Conservation (phyloP, 2,113 vertebrate species). For the Laterallus jamaicensis region DNA sequence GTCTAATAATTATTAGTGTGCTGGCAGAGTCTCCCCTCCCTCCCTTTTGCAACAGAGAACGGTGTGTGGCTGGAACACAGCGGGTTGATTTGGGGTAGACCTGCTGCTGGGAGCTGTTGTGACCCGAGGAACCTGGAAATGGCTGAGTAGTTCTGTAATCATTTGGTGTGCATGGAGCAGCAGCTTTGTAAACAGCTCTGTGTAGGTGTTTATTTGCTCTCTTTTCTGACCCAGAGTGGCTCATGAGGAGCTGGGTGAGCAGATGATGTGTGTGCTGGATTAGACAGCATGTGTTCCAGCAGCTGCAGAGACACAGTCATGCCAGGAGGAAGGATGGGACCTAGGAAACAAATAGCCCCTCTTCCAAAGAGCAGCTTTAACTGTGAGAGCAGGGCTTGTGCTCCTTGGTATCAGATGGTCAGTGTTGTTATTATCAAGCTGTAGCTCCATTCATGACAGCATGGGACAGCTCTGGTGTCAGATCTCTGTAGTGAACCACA, state of each 20-base stretch:
- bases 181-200: background rate
- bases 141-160: no score
- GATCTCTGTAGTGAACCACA: background rate
- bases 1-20: background rate
- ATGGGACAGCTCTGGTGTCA: background rate
- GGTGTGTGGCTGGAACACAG: rapidly evolving
- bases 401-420: background rate
- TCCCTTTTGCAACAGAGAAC: background rate
- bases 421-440: background rate
- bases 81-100: background rate
- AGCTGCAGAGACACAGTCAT: background rate
- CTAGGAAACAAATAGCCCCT: background rate
- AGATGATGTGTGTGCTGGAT: background rate
- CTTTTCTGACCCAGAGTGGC: background rate
- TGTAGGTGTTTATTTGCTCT: background rate
- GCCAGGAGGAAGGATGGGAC: background rate
- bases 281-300: background rate
- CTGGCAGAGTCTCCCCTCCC: background rate
- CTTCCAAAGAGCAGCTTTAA: background rate
- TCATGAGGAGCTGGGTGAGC: background rate
- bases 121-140: background rate
- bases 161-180: background rate
- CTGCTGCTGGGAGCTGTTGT: background rate
- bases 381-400: background rate
- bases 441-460: background rate